These are phyloP conservation scores for Dreissena polymorpha DNA, from an alignment of 1,140 invertebrate species.

Conservation along the genomic window DNA sequence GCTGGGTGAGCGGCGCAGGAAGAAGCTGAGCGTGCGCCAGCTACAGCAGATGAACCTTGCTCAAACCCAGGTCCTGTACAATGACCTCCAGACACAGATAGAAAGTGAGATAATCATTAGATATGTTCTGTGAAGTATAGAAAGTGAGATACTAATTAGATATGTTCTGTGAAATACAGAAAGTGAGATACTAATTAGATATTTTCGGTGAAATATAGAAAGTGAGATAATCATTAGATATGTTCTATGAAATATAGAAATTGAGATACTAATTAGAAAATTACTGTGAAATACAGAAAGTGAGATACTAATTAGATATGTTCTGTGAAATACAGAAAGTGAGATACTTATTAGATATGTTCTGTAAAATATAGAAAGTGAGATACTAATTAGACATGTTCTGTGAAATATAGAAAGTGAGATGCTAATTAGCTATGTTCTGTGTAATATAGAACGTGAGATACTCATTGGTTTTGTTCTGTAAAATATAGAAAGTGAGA, in stretches of 20 bases:
- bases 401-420: slow-evolving; percentile 87
- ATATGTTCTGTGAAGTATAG: too few relatives aligned
- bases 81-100: slow-evolving; percentile 96
- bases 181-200: background rate
- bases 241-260: too few relatives aligned
- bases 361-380: background rate
- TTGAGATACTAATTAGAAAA: background rate
- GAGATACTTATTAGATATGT: too few relatives aligned
- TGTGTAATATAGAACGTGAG: too few relatives aligned
- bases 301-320: slow-evolving; percentile 73
- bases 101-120: slow-evolving; percentile 83
- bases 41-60: slow-evolving; percentile 95
- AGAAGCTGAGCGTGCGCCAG: slow-evolving; percentile 88
- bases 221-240: too few relatives aligned
- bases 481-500: background rate
- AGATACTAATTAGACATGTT: background rate
- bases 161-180: too few relatives aligned
- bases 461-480: too few relatives aligned
- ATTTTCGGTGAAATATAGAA: too few relatives aligned
- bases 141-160: too few relatives aligned
- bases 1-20: slow-evolving; percentile 89
- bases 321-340: too few relatives aligned
- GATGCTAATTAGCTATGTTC: slow-evolving; percentile 48
- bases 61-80: slow-evolving; percentile 96
- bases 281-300: slow-evolving; percentile 82